These are phyloP conservation scores for Merops nubicus DNA, from an alignment of 2,113 vertebrate species.

Conservation along the genomic window DNA sequence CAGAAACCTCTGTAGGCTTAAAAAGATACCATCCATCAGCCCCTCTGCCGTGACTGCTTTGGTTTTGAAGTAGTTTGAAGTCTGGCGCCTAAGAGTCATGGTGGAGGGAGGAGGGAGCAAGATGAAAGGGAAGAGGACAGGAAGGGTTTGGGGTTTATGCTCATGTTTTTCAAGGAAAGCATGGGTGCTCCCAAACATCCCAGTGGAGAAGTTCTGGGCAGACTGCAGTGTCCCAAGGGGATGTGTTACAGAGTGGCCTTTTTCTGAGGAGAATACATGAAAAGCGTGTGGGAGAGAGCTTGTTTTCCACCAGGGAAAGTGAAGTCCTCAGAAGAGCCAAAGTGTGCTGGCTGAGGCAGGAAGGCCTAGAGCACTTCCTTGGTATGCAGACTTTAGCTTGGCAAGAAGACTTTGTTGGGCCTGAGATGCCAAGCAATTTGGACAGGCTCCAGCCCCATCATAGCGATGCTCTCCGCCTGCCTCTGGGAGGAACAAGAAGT, in stretches of 20 bases:
- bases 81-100: neutral
- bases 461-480: neutral
- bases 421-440: neutral
- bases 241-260: neutral
- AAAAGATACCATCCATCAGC: neutral
- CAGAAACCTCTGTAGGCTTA: neutral
- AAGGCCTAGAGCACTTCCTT: conserved; percentile 5
- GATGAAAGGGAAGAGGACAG: conserved; percentile 8
- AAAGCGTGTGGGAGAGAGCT: neutral
- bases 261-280: neutral
- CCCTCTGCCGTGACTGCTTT: neutral
- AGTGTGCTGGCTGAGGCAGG: neutral
- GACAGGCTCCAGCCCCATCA: neutral
- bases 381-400: conserved; percentile 25
- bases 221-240: neutral
- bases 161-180: neutral
- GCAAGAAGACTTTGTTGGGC: neutral
- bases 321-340: neutral
- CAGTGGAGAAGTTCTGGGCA: neutral
- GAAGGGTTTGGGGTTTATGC: neutral
- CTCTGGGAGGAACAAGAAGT: neutral
- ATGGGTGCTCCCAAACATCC: neutral
- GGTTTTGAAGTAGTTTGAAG: neutral
- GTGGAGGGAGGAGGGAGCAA: neutral
- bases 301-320: neutral